These are phyloP conservation scores for Apodemia mormo DNA, from an alignment of 2,888 invertebrate genomes.

Conservation along the genomic window DNA sequence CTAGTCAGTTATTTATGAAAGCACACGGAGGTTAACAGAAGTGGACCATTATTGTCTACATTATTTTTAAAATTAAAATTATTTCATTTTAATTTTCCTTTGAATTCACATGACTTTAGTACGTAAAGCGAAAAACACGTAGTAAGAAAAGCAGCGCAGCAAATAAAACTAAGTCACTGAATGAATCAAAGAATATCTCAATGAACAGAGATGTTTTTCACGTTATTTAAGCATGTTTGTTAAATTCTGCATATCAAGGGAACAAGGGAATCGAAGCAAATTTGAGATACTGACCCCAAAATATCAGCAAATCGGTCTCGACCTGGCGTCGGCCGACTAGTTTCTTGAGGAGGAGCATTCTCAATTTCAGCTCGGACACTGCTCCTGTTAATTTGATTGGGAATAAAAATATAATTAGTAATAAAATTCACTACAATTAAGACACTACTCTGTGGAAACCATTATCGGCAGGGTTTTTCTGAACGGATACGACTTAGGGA, in stretches of 20 bases:
- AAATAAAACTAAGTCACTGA: background rate
- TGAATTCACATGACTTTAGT: too few species aligned
- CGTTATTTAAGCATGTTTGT: background rate
- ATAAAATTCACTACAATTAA: too few species aligned
- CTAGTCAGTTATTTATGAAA: too few species aligned
- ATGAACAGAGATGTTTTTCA: too few species aligned
- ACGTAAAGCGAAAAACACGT: constrained; percentile 50
- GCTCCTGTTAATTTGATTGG: constrained; percentile 40
- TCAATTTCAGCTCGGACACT: constrained; percentile 50
- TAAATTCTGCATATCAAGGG: background rate
- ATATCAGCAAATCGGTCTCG: constrained; percentile 87
- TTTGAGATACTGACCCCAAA: constrained; percentile 82
- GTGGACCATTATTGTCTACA: too few species aligned
- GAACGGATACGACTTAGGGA: too few species aligned
- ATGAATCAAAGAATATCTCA: too few species aligned
- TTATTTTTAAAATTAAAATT: too few species aligned
- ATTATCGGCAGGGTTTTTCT: too few species aligned
- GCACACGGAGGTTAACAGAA: too few species aligned
- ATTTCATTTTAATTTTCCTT: too few species aligned
- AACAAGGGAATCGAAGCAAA: background rate
- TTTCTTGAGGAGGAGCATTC: constrained; percentile 39
- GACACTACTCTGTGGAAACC: too few species aligned
- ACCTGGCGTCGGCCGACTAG: constrained; percentile 32
- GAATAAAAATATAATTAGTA: background rate
- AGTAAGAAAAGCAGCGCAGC: background rate